Evolutionary conservation across 2,113 vertebrate genomes (phyloP).

Genomic region (Talpa occidentalis): DNA sequence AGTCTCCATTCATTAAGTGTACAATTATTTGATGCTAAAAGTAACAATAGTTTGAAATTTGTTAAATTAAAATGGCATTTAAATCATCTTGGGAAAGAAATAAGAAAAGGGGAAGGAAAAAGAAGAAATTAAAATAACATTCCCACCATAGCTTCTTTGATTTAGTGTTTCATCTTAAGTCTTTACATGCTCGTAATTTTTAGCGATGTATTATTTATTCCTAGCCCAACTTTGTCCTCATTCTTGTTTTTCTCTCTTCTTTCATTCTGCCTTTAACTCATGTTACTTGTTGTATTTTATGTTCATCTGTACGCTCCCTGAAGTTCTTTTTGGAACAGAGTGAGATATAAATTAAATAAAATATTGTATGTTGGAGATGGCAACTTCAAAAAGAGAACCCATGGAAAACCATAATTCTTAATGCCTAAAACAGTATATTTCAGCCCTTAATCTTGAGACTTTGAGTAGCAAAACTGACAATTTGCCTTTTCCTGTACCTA

Average conservation of each 20-base stretch:
- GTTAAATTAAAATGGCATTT: constrained; percentile 39
- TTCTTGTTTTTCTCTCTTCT: constrained; percentile 44
- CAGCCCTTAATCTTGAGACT: background rate
- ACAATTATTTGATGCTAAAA: constrained; percentile 45
- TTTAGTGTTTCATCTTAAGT: constrained; percentile 37
- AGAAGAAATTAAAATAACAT: constrained; percentile 46
- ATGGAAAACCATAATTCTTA: constrained; percentile 45
- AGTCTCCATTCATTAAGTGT: background rate
- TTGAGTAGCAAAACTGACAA: background rate
- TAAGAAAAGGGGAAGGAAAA: background rate
- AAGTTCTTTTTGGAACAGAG: constrained; percentile 49
- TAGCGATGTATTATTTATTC: constrained; percentile 28
- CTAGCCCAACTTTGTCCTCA: constrained; percentile 3
- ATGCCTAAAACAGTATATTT: background rate
- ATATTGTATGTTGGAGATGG: constrained; percentile 21
- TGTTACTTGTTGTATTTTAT: constrained; percentile 56
- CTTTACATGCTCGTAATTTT: constrained; percentile 50
- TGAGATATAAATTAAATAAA: constrained; percentile 69
- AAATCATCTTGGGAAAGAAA: constrained; percentile 35
- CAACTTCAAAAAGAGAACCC: background rate
- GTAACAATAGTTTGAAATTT: constrained; percentile 6
- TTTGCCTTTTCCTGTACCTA: constrained; percentile 12
- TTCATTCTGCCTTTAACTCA: constrained; percentile 51
- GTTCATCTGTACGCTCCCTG: constrained; percentile 27
- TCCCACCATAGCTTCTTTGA: background rate